These are phyloP conservation scores for Ariolimax columbianus DNA, from an alignment of 2,888 invertebrate genomes.

Conservation along the genomic window DNA sequence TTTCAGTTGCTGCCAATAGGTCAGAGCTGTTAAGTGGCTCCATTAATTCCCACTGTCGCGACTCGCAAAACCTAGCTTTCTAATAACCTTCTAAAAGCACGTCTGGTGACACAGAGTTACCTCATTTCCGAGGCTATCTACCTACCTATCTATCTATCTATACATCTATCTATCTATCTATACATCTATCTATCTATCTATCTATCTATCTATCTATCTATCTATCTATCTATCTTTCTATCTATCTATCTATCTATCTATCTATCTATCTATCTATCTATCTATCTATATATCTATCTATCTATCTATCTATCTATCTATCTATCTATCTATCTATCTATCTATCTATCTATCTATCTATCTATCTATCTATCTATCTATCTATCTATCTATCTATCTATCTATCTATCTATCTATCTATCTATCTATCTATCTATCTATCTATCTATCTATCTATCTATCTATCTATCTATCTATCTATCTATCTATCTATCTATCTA, in stretches of 20 bases:
- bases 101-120: no score
- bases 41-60: no score
- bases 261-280: slow-evolving; percentile 11
- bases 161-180: neutral
- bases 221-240: slow-evolving; percentile 5
- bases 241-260: slow-evolving; percentile 5
- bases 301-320: slow-evolving; percentile 16
- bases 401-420: neutral
- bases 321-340: neutral
- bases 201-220: slow-evolving; percentile 11
- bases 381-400: neutral
- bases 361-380: neutral
- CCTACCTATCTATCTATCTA: slow-evolving; percentile 1
- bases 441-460: slow-evolving; percentile 17
- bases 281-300: slow-evolving; percentile 15
- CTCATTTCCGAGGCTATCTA: neutral
- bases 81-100: no score
- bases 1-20: no score
- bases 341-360: neutral
- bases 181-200: slow-evolving; percentile 1
- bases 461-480: slow-evolving; percentile 19
- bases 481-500: neutral
- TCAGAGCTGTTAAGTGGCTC: no score
- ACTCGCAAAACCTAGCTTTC: no score
- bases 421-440: slow-evolving; percentile 18